Percentiles rank a stretch among this genome's conserved stretches.
phyloP scores from a whole-genome alignment of 2,797 vertebrate species.

The Falco naumanni region DNA sequence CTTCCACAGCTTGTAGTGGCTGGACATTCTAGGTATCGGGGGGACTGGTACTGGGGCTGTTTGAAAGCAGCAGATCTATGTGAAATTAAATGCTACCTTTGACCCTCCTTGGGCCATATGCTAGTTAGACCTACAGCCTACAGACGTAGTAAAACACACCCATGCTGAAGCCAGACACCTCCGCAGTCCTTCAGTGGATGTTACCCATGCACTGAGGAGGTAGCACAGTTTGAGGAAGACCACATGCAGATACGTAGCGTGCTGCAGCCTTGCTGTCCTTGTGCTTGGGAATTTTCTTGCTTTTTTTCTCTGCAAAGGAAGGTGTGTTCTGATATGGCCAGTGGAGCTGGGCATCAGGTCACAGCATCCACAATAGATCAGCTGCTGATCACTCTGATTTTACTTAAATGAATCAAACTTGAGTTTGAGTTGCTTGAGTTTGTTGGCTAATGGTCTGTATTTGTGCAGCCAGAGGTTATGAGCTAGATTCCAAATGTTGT shows the following conservation, averaged over 20 bases:
- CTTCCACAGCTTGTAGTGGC: neutral
- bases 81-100: neutral
- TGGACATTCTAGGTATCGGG: neutral
- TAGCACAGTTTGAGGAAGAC: neutral
- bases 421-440: neutral
- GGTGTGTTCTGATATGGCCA: neutral
- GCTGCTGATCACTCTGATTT: neutral
- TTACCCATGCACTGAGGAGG: neutral
- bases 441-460: neutral
- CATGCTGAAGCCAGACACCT: neutral
- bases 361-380: neutral
- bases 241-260: rapidly evolving
- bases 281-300: neutral
- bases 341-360: neutral
- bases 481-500: neutral
- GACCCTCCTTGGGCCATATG: neutral
- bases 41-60: neutral
- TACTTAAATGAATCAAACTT: neutral
- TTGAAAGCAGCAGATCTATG: neutral
- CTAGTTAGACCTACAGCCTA: neutral
- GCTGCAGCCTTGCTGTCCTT: neutral
- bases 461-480: constrained; percentile 9
- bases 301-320: neutral
- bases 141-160: neutral
- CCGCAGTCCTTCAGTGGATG: neutral